These are phyloP conservation scores for Indicator indicator DNA, from an alignment of 2,113 vertebrate genomes.

Conservation along the genomic window DNA sequence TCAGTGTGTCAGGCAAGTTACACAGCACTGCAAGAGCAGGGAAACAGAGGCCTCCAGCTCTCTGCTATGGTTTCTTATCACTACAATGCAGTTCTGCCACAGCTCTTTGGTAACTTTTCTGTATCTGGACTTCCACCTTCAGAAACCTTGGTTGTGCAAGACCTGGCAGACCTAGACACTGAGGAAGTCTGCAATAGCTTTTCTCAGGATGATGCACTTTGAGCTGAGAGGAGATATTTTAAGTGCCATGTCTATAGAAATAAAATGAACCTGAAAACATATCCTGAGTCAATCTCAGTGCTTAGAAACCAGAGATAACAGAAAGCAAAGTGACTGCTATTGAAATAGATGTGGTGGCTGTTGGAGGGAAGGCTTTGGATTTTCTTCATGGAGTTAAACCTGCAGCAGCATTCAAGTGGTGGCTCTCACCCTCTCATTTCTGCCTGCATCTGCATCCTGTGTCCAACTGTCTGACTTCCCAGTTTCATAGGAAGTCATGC, in stretches of 20 bases:
- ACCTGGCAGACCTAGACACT: neutral
- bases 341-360: neutral
- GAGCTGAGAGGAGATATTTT: neutral
- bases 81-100: neutral
- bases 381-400: neutral
- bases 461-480: neutral
- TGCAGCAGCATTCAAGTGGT: neutral
- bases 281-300: neutral
- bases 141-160: neutral
- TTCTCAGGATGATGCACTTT: neutral
- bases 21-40: neutral
- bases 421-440: neutral
- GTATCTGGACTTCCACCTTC: neutral
- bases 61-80: rapidly evolving
- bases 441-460: neutral
- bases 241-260: neutral
- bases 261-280: neutral
- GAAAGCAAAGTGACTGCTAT: neutral
- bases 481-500: neutral
- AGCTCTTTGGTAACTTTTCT: neutral
- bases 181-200: neutral
- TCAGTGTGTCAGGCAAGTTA: neutral
- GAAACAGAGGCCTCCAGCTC: neutral
- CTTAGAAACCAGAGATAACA: neutral
- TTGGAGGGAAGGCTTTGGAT: neutral